phyloP scores from a whole-genome alignment of 2,888 invertebrate genomes.

The Meganola albula region DNA sequence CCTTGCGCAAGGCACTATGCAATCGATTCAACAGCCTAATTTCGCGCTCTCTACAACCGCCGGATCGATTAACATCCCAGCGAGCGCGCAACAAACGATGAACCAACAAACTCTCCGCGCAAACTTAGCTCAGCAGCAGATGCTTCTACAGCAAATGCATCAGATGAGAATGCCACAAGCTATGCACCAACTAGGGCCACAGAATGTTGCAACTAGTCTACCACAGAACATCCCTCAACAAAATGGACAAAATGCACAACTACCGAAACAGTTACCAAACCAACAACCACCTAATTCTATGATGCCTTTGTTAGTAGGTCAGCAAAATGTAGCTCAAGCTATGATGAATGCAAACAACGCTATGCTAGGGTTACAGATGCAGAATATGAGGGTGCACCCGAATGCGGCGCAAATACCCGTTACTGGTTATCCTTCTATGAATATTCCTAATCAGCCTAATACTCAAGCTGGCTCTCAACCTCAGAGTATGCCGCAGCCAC shows the following conservation, averaged over 20 bases:
- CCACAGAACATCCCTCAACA: conserved; percentile 41
- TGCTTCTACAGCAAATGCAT: conserved; percentile 65
- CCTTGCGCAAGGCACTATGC: conserved; percentile 45
- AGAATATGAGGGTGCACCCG: conserved; percentile 61
- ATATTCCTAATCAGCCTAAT: conserved; percentile 45
- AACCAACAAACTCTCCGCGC: conserved; percentile 52
- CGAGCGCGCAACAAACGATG: conserved; percentile 41
- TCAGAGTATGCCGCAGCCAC: conserved; percentile 40
- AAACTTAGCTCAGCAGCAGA: conserved; percentile 48
- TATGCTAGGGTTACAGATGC: conserved; percentile 61
- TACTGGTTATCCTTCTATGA: conserved; percentile 47
- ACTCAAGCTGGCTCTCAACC: conserved; percentile 40
- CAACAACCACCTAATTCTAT: conserved; percentile 39
- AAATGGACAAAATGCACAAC: conserved; percentile 41
- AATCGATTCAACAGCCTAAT: conserved; percentile 56
- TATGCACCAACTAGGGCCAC: conserved; percentile 50
- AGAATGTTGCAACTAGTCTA: conserved; percentile 43
- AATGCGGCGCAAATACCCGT: conserved; percentile 52
- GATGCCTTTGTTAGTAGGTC: conserved; percentile 52
- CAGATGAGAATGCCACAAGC: conserved; percentile 63
- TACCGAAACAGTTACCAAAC: conserved; percentile 48
- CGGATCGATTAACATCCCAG: conserved; percentile 41
- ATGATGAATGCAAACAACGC: conserved; percentile 52
- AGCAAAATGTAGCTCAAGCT: conserved; percentile 43
- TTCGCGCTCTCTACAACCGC: conserved; percentile 48